Conservation (phyloP, 2,888 invertebrate species). For the Agrochola macilenta region DNA sequence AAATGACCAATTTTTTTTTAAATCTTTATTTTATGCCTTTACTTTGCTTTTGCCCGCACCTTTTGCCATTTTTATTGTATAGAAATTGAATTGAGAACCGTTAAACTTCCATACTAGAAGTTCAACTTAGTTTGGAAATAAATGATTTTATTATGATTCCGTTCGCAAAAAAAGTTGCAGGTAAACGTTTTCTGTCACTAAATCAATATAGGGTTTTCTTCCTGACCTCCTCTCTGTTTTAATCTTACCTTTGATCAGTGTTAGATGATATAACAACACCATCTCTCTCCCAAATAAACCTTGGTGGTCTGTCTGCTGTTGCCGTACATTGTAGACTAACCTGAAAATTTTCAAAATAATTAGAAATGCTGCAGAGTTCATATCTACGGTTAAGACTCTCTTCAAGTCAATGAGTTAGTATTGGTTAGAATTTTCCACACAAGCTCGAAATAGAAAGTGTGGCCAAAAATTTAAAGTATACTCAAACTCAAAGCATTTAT, state of each 20-base stretch:
- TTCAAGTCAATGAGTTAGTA: neutral
- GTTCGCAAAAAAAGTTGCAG: too few relatives aligned
- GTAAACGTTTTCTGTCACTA: neutral
- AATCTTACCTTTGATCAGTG: conserved; percentile 84
- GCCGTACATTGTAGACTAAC: conserved; percentile 85
- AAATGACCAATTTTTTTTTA: too few relatives aligned
- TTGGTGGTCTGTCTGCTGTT: conserved; percentile 82
- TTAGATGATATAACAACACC: conserved; percentile 84
- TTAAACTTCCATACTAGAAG: too few relatives aligned
- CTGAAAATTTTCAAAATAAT: conserved; percentile 66
- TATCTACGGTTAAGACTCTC: too few relatives aligned
- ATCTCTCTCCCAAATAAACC: conserved; percentile 87
- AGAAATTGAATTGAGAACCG: too few relatives aligned
- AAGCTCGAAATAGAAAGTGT: neutral
- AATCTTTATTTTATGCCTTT: too few relatives aligned
- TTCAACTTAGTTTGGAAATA: too few relatives aligned
- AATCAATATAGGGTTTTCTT: neutral
- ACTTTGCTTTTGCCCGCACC: too few relatives aligned
- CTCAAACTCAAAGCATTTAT: too few relatives aligned
- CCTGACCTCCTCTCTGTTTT: conserved; percentile 12
- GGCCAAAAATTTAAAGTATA: neutral
- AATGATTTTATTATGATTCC: too few relatives aligned
- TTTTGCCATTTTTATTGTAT: too few relatives aligned
- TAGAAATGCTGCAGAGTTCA: neutral
- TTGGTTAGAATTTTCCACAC: neutral